Evolutionary conservation across 2,113 vertebrate genomes (phyloP).

Genomic region (Ceyx cyanopectus): DNA sequence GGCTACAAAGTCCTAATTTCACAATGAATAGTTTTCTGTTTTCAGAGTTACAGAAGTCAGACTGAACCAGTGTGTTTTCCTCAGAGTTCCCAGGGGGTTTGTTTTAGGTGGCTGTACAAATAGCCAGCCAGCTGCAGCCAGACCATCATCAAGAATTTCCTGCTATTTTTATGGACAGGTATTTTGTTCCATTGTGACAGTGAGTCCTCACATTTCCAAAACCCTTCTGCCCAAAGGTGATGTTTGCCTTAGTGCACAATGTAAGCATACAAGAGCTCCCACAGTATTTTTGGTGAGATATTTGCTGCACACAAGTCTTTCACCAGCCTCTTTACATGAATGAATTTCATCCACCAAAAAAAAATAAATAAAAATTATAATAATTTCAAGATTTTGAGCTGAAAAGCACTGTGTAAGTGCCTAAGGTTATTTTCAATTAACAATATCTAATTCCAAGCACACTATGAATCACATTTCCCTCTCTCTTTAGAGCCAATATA

Average conservation of each 20-base stretch:
- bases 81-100: neutral
- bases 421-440: constrained; percentile 51
- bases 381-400: neutral
- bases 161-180: neutral
- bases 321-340: neutral
- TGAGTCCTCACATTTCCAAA: neutral
- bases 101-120: neutral
- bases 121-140: neutral
- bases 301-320: neutral
- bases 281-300: neutral
- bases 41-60: neutral
- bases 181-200: neutral
- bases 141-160: neutral
- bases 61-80: neutral
- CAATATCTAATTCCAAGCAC: constrained; percentile 31
- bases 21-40: neutral
- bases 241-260: neutral
- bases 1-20: neutral
- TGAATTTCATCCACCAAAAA: neutral
- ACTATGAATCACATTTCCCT: constrained; percentile 54
- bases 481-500: constrained; percentile 57
- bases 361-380: neutral
- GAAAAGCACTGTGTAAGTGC: constrained; percentile 33
- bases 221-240: neutral
- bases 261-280: neutral